Evolutionary conservation across 2,113 vertebrate species (phyloP).

Genomic region (Thalassarche chlororhynchos): DNA sequence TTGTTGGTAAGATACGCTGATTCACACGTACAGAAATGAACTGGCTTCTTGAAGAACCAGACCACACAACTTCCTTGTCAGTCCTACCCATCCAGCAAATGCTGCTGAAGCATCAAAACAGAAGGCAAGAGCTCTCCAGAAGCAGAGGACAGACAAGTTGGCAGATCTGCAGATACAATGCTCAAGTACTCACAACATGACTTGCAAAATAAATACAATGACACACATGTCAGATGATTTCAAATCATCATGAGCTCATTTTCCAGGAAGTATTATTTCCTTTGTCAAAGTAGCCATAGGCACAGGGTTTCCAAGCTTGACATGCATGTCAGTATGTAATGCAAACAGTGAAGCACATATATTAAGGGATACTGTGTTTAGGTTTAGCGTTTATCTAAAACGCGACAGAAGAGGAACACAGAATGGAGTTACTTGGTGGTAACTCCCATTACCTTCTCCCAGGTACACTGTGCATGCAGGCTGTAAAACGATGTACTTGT

Average conservation of each 20-base stretch:
- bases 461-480: too few species aligned
- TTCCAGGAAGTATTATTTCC: not conserved
- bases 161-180: not conserved
- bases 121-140: not conserved
- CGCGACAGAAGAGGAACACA: not conserved
- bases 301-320: not conserved
- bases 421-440: not conserved
- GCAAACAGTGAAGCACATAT: not conserved
- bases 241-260: not conserved
- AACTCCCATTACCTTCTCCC: not conserved
- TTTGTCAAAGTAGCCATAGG: not conserved
- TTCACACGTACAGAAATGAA: not conserved
- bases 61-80: not conserved
- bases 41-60: not conserved
- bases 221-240: not conserved
- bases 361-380: not conserved
- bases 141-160: not conserved
- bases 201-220: not conserved
- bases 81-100: not conserved
- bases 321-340: not conserved
- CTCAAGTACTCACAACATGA: not conserved
- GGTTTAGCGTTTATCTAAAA: not conserved
- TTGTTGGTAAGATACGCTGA: not conserved
- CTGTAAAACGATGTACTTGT: accelerated
- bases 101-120: not conserved